A percentile compares a stretch with the other conserved stretches of the same genome.
Evolutionary conservation across 2,113 vertebrate genomes (phyloP).

Genomic region (Pavo muticus): DNA sequence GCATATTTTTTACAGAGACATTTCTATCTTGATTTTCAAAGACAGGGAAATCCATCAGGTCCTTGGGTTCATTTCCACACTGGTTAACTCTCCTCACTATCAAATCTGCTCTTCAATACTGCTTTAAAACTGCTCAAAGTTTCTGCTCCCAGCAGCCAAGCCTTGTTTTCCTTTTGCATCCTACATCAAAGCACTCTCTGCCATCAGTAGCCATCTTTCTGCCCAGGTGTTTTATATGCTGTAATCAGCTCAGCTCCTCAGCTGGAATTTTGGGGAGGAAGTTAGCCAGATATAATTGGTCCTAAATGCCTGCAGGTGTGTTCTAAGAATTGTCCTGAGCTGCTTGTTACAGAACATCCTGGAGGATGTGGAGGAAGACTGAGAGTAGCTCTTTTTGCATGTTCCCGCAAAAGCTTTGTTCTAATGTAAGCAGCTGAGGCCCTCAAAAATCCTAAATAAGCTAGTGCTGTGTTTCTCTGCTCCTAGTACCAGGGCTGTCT

Average conservation of each 20-base stretch:
- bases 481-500: too few species aligned
- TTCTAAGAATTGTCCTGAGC: not conserved
- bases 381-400: not conserved
- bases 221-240: not conserved
- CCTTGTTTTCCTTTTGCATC: not conserved
- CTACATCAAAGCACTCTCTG: not conserved
- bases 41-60: not conserved
- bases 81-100: not conserved
- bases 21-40: not conserved
- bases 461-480: not conserved
- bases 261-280: not conserved
- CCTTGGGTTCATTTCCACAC: fast-evolving
- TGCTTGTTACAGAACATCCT: fast-evolving
- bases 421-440: not conserved
- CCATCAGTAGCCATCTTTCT: not conserved
- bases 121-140: not conserved
- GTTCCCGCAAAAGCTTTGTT: fast-evolving
- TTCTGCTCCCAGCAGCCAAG: not conserved
- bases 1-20: not conserved
- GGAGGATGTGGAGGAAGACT: not conserved
- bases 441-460: not conserved
- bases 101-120: not conserved
- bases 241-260: not conserved
- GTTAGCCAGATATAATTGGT: fast-evolving
- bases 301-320: fast-evolving